Conservation (phyloP, 2,888 invertebrate species). For the Gasteruption jaculator region DNA sequence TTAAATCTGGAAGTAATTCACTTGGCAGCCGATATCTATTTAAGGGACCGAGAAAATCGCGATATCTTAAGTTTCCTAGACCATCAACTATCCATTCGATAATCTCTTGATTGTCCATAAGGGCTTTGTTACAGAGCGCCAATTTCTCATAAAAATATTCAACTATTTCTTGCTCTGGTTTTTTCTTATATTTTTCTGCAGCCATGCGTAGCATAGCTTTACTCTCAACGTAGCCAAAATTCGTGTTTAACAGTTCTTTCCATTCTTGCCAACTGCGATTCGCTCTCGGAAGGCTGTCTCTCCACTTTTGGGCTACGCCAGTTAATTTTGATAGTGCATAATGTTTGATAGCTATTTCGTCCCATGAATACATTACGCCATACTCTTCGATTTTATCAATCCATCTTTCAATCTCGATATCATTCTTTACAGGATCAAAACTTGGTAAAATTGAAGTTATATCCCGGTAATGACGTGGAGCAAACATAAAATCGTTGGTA, state of each 20-base stretch:
- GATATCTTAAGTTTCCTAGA: conserved; percentile 17
- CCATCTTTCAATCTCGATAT: conserved; percentile 20
- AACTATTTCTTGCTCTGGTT: conserved; percentile 20
- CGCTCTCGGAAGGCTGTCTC: conserved; percentile 24
- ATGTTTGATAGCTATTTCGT: conserved; percentile 24
- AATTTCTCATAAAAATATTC: conserved; percentile 29
- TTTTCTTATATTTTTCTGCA: conserved; percentile 23
- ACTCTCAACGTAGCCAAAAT: conserved; percentile 4
- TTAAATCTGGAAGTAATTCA: conserved; percentile 22
- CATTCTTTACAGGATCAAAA: conserved; percentile 19
- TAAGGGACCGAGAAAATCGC: conserved; percentile 24
- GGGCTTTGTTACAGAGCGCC: conserved; percentile 24
- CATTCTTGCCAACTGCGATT: conserved; percentile 1
- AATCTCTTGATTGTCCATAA: conserved; percentile 21
- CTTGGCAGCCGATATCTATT: conserved; percentile 20
- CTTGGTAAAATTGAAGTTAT: conserved; percentile 10
- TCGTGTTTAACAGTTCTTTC: not conserved
- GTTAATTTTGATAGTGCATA: conserved; percentile 24
- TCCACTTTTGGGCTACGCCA: conserved; percentile 28
- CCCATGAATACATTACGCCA: conserved; percentile 25
- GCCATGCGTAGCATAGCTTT: conserved; percentile 13
- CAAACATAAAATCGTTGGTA: too few relatives aligned
- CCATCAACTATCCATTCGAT: conserved; percentile 27
- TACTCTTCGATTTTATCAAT: conserved; percentile 28
- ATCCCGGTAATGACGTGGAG: conserved; percentile 1